Percentiles rank a stretch among this genome's conserved stretches.
Evolutionary conservation across 2,888 invertebrate species (phyloP).

Genomic region (Osmoderma eremita): DNA sequence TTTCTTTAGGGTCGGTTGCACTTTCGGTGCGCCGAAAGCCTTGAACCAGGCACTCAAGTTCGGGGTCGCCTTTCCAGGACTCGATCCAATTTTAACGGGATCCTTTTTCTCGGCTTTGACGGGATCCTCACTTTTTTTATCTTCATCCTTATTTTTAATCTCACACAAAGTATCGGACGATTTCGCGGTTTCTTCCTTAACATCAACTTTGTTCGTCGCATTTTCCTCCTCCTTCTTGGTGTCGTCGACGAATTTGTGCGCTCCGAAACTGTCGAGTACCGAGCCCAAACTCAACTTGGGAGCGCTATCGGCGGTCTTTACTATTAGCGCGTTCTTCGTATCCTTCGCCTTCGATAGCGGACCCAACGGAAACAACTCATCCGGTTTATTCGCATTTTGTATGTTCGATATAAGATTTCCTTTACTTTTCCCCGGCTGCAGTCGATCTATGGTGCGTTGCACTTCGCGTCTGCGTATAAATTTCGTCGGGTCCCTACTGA

Average conservation of each 20-base stretch:
- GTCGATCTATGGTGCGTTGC: conserved; percentile 83
- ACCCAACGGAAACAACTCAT: conserved; percentile 69
- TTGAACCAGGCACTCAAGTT: conserved; percentile 93
- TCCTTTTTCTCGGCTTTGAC: conserved; percentile 43
- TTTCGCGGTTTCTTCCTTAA: conserved; percentile 52
- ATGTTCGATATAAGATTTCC: conserved; percentile 83
- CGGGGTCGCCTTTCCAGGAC: conserved; percentile 72
- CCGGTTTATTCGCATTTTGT: conserved; percentile 68
- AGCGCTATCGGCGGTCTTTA: conserved; percentile 74
- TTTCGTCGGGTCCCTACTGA: conserved; percentile 61
- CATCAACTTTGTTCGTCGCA: conserved; percentile 39
- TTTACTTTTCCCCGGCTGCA: conserved; percentile 89
- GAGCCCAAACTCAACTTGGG: conserved; percentile 88
- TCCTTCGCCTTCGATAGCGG: conserved; percentile 69
- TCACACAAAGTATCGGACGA: conserved; percentile 47
- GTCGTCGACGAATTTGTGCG: conserved; percentile 72
- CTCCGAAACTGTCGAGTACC: conserved; percentile 80
- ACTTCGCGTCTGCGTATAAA: conserved; percentile 72
- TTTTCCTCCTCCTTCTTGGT: conserved; percentile 63
- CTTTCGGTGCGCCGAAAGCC: conserved; percentile 89
- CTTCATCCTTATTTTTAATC: conserved; percentile 44
- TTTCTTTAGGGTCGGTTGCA: conserved; percentile 62
- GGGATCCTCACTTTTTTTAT: conserved; percentile 50
- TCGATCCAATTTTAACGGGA: conserved; percentile 45
- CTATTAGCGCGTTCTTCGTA: conserved; percentile 67